Evolutionary conservation across 1,140 invertebrate genomes (phyloP).

Genomic region (Drosophila pseudoananassae): DNA sequence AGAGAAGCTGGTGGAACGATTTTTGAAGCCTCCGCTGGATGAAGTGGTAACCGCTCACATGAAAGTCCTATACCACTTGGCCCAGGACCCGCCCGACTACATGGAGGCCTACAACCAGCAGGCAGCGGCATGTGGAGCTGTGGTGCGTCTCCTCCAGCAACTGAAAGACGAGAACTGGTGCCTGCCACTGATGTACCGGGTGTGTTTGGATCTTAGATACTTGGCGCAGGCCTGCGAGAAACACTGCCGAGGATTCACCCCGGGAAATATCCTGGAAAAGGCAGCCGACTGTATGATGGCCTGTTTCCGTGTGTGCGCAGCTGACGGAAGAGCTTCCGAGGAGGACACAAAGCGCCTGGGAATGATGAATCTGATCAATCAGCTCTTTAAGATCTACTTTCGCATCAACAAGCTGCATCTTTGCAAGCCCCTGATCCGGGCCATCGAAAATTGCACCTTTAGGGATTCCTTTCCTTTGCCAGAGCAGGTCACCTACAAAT

Average conservation of each 20-base stretch:
- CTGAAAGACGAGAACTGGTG: slow-evolving; percentile 99
- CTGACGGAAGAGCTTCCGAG: slow-evolving; percentile 94
- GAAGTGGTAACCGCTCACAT: slow-evolving; percentile 93
- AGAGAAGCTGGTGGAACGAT: slow-evolving; percentile 88
- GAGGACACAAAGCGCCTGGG: slow-evolving; percentile 97
- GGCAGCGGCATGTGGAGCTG: slow-evolving; percentile 89
- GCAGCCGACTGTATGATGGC: slow-evolving; percentile 97
- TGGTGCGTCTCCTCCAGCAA: slow-evolving; percentile 93
- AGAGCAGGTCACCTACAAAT: slow-evolving; percentile 97
- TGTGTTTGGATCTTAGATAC: slow-evolving; percentile 94
- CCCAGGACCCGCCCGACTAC: slow-evolving; percentile 86
- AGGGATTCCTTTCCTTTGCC: slow-evolving; percentile 94
- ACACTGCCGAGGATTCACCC: slow-evolving; percentile 84
- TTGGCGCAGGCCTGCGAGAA: slow-evolving; percentile 92
- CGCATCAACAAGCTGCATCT: slow-evolving; percentile 98
- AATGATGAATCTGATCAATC: slow-evolving; percentile 98
- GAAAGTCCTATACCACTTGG: slow-evolving; percentile 84
- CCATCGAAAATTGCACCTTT: slow-evolving; percentile 95
- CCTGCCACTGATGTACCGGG: slow-evolving; percentile 94
- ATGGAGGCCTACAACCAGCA: slow-evolving; percentile 92
- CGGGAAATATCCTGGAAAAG: slow-evolving; percentile 94
- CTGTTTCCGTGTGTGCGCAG: slow-evolving; percentile 97
- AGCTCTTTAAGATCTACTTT: slow-evolving; percentile 99
- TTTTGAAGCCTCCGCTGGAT: slow-evolving; percentile 90
- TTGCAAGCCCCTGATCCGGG: slow-evolving; percentile 97